Evolutionary conservation across 2,797 vertebrate genomes (phyloP), one percentile per base, ranked within the genome.

Genomic region (Micromesistius poutassou): DNA sequence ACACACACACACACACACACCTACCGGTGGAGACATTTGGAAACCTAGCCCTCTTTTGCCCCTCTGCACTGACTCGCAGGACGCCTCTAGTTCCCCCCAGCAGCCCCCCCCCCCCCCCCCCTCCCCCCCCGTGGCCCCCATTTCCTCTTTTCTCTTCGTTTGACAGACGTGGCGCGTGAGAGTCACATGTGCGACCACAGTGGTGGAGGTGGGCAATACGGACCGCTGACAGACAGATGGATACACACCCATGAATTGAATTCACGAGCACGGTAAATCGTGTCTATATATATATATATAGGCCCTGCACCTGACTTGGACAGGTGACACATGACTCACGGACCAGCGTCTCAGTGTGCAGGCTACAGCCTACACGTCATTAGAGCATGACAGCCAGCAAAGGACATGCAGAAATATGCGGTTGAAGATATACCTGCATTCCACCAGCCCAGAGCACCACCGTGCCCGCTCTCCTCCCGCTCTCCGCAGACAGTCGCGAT

Each of bases 141-240:
- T 38, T 38, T 38, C 77, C 71, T 30, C 70, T 74, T 71, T 74
- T 30, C 71, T 72, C 81, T 62, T 72, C 80, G 55, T 86, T 81
- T 80, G 73, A 79, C 62, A 70, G 82, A 86, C 75, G 85, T 76
- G 86, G 30, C 25, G 73, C 81, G 87, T 74, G 36, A 38, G 36
- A 38, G 36, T 38, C 36, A 38, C 76, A 83, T 80, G 74, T 76
- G 75, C 78, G 78, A 22, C 72, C 1, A 76, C 77, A 78, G 71
- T 73, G 79, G 83, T 50, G 73, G 66, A 74, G 36, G 62, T 73
- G 55, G 70, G 66, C 50, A 16, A 33, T 35, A 33, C 71, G 31
- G 30, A 72, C 16, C 71, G 22, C 35, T 72, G 71, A 72, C 71
- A 72, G 31, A 73, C 72, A 35, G 6, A 73, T 22, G 22, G 6